These are phyloP conservation scores for Callipepla squamata DNA, from an alignment of 2,113 vertebrate species.

Conservation along the genomic window DNA sequence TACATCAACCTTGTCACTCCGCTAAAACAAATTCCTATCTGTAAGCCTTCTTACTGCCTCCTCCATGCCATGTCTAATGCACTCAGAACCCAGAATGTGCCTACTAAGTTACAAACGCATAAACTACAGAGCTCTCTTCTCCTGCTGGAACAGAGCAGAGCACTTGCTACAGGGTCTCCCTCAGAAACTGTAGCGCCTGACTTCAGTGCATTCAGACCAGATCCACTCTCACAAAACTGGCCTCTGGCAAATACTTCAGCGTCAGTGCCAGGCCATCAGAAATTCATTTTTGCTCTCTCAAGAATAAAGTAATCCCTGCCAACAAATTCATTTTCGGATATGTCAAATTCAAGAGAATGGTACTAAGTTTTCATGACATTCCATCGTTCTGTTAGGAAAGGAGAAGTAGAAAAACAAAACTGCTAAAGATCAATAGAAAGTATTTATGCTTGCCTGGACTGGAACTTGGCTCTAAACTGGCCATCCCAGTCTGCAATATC, in stretches of 20 bases:
- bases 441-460: background rate
- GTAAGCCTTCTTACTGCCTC: background rate
- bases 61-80: background rate
- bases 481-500: background rate
- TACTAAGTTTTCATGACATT: background rate
- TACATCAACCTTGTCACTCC: background rate
- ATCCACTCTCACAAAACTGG: background rate
- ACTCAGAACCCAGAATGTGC: background rate
- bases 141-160: background rate
- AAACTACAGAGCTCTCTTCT: background rate
- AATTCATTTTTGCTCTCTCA: background rate
- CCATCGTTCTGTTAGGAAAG: background rate
- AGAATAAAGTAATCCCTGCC: background rate
- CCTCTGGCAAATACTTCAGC: background rate
- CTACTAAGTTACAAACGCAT: background rate
- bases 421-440: background rate
- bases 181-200: background rate
- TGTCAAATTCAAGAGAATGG: background rate
- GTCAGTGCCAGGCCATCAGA: background rate
- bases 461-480: background rate
- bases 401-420: background rate
- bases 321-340: background rate
- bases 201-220: background rate
- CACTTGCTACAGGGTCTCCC: background rate
- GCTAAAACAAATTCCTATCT: background rate